Percentiles rank a stretch among this genome's conserved stretches.
phyloP scores from a whole-genome alignment of 2,113 vertebrate species.

The Oceanodroma tethys region DNA sequence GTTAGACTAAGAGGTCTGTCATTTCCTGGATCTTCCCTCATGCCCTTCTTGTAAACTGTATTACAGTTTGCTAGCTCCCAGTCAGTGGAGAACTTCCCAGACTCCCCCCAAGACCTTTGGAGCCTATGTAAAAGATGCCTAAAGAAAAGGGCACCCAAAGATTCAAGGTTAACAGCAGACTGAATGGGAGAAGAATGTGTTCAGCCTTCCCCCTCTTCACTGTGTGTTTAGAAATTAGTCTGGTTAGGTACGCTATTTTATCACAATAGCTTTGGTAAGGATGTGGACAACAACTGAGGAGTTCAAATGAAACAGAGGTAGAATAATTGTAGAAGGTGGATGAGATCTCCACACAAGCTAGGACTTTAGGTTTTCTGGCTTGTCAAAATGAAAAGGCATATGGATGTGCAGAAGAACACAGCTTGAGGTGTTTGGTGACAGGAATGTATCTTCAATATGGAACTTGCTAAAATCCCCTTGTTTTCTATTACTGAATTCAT shows the following conservation, averaged over 20 bases:
- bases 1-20: not conserved
- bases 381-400: not conserved
- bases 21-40: not conserved
- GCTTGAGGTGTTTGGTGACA: not conserved
- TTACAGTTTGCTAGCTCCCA: not conserved
- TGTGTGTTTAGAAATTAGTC: not conserved
- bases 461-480: not conserved
- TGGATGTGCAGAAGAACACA: not conserved
- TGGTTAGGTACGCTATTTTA: not conserved
- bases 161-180: not conserved
- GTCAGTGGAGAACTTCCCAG: not conserved
- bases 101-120: not conserved
- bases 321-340: not conserved
- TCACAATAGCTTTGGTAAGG: not conserved
- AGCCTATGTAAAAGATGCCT: not conserved
- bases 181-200: not conserved
- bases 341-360: not conserved
- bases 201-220: not conserved
- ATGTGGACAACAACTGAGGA: not conserved
- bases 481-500: not conserved
- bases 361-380: not conserved
- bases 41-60: not conserved
- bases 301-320: not conserved
- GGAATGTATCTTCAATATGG: not conserved
- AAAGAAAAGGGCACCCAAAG: not conserved